These are phyloP conservation scores for Drosophila neutralis DNA, from an alignment of 2,888 invertebrate species.

Conservation along the genomic window DNA sequence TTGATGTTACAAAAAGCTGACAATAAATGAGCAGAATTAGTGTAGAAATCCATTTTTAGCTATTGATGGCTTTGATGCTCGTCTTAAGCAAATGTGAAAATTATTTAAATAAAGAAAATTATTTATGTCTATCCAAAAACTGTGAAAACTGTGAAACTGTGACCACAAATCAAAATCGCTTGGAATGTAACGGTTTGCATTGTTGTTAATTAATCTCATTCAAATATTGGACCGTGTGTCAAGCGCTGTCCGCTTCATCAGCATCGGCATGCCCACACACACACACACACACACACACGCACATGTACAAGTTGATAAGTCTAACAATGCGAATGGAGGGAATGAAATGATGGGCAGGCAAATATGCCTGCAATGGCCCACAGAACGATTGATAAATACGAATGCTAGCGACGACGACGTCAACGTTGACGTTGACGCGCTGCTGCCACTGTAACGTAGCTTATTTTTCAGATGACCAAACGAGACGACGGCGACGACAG, in stretches of 20 bases:
- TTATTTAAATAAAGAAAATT: background rate
- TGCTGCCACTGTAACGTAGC: conserved; percentile 24
- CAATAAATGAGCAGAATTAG: background rate
- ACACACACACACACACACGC: conserved; percentile 5
- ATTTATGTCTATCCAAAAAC: background rate
- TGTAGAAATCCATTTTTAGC: background rate
- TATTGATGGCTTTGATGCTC: background rate
- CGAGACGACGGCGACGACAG: conserved; percentile 40
- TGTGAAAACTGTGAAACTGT: conserved; percentile 6
- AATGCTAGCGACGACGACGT: conserved; percentile 28
- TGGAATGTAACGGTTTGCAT: conserved; percentile 48
- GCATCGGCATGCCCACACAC: conserved; percentile 26
- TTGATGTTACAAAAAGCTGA: background rate
- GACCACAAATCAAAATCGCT: conserved; percentile 22
- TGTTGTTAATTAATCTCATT: conserved; percentile 67
- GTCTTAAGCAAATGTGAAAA: background rate
- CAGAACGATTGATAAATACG: conserved; percentile 71
- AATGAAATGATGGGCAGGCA: conserved; percentile 49
- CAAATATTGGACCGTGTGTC: conserved; percentile 58
- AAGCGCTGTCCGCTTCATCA: conserved; percentile 50
- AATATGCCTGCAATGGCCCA: conserved; percentile 56
- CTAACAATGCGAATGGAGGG: conserved; percentile 56
- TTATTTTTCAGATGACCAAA: conserved; percentile 73
- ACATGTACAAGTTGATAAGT: conserved; percentile 58
- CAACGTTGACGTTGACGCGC: conserved; percentile 4